phyloP scores from a whole-genome alignment of 2,888 invertebrate genomes.

The Hanleya hanleyi region DNA sequence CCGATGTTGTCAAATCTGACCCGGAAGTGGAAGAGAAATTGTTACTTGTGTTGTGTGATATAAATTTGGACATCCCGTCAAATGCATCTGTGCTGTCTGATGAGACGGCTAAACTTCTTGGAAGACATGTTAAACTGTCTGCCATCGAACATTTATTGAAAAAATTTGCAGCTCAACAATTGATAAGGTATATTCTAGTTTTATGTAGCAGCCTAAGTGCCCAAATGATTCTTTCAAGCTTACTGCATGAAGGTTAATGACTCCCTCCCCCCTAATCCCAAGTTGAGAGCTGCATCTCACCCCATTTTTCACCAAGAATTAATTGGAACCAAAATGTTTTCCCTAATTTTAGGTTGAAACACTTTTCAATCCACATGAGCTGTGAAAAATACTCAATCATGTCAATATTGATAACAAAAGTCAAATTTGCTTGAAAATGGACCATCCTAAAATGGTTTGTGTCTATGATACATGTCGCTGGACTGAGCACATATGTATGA shows the following conservation, averaged over 20 bases:
- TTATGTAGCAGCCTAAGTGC: not conserved
- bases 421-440: too few species aligned
- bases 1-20: constrained; percentile 67
- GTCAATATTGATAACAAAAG: too few species aligned
- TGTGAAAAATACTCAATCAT: too few species aligned
- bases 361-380: too few species aligned
- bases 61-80: constrained; percentile 81
- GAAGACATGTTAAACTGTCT: constrained; percentile 77
- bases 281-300: too few species aligned
- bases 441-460: too few species aligned
- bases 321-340: too few species aligned
- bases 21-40: constrained; percentile 80
- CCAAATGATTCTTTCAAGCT: not conserved
- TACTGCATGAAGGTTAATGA: not conserved
- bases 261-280: too few species aligned
- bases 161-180: constrained; percentile 85
- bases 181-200: constrained; percentile 75
- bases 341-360: too few species aligned
- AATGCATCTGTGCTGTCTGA: constrained; percentile 80
- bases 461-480: too few species aligned
- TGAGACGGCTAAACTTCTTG: constrained; percentile 76
- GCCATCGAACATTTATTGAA: constrained; percentile 83
- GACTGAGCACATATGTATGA: too few species aligned
- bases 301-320: too few species aligned
- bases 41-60: constrained; percentile 81